phyloP scores from a whole-genome alignment of 2,797 vertebrate genomes.

The Xenentodon cancila region DNA sequence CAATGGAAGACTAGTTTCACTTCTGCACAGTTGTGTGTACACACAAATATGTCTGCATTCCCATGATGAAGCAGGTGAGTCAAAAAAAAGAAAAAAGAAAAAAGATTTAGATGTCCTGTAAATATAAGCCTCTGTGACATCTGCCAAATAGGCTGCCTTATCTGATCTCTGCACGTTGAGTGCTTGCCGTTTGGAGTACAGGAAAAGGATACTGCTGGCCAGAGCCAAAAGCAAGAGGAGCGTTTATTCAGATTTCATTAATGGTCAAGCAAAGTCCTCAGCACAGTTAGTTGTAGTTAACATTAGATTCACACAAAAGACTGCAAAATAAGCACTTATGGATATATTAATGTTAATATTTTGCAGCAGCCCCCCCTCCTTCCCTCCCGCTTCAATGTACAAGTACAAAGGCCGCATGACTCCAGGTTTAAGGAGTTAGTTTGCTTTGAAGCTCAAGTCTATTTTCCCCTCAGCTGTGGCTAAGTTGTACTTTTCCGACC shows the following conservation, averaged over 20 bases:
- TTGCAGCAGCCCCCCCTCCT: too few relatives aligned
- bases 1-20: slow-evolving; percentile 15
- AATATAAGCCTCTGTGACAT: slow-evolving; percentile 59
- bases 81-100: too few relatives aligned
- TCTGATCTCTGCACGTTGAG: slow-evolving; percentile 38
- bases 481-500: too few relatives aligned
- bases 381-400: too few relatives aligned
- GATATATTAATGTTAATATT: neutral
- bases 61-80: slow-evolving; percentile 10
- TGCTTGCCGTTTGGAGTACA: slow-evolving; percentile 6
- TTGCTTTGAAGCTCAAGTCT: too few relatives aligned
- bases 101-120: slow-evolving; percentile 46
- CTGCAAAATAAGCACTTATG: slow-evolving; percentile 9
- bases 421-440: too few relatives aligned
- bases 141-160: slow-evolving; percentile 47
- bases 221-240: slow-evolving; percentile 5
- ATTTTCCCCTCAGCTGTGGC: too few relatives aligned
- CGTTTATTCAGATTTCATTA: slow-evolving; percentile 26
- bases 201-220: neutral
- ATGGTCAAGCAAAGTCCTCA: slow-evolving; percentile 19
- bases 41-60: neutral
- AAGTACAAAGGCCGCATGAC: too few relatives aligned
- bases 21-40: neutral
- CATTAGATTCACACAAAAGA: slow-evolving; percentile 4
- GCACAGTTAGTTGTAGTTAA: slow-evolving; percentile 34